Evolutionary conservation across 2,113 vertebrate species (phyloP).

Genomic region (Anoura caudifer): DNA sequence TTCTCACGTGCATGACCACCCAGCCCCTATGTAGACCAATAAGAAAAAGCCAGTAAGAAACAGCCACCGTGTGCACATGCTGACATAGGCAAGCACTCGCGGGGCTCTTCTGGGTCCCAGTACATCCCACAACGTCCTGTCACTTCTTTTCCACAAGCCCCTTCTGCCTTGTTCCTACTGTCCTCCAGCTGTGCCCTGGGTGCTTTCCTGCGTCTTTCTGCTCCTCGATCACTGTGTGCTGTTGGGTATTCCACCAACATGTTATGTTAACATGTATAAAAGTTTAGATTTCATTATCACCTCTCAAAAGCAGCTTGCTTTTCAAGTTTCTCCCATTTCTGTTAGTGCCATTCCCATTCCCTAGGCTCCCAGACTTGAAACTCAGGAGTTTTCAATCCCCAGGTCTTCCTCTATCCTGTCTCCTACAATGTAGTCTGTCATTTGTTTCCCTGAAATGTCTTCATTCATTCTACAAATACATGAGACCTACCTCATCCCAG

Average conservation of each 20-base stretch:
- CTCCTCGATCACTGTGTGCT: neutral
- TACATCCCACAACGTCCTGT: neutral
- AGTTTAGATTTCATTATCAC: neutral
- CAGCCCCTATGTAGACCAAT: neutral
- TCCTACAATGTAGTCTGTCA: too few relatives aligned
- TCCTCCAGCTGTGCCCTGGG: neutral
- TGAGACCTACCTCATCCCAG: neutral
- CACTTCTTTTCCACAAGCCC: neutral
- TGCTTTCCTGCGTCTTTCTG: neutral
- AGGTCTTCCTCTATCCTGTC: neutral
- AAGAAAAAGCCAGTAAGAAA: too few relatives aligned
- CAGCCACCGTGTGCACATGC: fast-evolving
- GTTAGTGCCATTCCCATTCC: neutral
- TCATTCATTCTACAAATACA: neutral
- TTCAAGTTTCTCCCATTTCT: neutral
- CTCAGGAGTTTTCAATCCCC: neutral
- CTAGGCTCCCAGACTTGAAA: neutral
- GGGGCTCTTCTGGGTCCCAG: neutral
- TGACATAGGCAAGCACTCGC: neutral
- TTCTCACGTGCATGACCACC: neutral
- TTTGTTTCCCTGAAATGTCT: neutral
- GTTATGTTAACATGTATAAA: neutral
- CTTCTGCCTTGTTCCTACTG: neutral
- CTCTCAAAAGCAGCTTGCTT: neutral
- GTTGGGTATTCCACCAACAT: neutral